Percentiles rank a stretch among this genome's conserved stretches.
These are phyloP conservation scores for Spatula versicolor DNA, from an alignment of 2,797 vertebrate species.

Conservation along the genomic window DNA sequence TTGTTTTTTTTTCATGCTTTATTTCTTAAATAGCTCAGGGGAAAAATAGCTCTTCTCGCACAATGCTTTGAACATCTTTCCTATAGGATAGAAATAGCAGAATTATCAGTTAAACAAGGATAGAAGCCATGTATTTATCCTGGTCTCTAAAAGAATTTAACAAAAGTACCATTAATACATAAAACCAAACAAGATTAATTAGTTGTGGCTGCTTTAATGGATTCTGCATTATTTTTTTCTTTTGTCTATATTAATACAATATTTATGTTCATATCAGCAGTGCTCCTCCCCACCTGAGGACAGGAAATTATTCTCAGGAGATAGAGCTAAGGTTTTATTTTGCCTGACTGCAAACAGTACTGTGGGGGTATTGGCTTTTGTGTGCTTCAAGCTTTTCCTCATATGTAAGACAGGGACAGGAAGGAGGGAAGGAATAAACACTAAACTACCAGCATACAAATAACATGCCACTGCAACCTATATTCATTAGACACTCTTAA, in stretches of 20 bases:
- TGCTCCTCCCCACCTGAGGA: constrained; percentile 18
- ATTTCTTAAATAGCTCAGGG: constrained; percentile 12
- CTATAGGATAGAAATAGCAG: neutral
- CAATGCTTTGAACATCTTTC: constrained; percentile 1
- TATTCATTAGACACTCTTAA: neutral
- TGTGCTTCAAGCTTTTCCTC: neutral
- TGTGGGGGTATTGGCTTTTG: neutral
- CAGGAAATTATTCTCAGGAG: neutral
- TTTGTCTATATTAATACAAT: constrained; percentile 32
- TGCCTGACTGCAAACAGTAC: neutral
- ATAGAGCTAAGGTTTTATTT: neutral
- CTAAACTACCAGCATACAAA: neutral
- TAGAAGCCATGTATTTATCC: neutral
- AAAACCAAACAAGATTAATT: constrained; percentile 21
- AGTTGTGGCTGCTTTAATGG: constrained; percentile 52
- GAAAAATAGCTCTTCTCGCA: neutral
- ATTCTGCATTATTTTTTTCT: constrained; percentile 51
- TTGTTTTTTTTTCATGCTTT: neutral
- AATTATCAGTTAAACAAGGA: neutral
- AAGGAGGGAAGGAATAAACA: neutral
- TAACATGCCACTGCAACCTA: neutral
- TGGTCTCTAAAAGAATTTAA: constrained; percentile 19
- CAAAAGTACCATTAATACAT: constrained; percentile 17
- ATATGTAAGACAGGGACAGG: neutral
- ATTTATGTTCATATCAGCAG: constrained; percentile 17